Base-by-base conservation (phyloP, 2,113 vertebrate genomes). In the Agelaius phoeniceus region DNA sequence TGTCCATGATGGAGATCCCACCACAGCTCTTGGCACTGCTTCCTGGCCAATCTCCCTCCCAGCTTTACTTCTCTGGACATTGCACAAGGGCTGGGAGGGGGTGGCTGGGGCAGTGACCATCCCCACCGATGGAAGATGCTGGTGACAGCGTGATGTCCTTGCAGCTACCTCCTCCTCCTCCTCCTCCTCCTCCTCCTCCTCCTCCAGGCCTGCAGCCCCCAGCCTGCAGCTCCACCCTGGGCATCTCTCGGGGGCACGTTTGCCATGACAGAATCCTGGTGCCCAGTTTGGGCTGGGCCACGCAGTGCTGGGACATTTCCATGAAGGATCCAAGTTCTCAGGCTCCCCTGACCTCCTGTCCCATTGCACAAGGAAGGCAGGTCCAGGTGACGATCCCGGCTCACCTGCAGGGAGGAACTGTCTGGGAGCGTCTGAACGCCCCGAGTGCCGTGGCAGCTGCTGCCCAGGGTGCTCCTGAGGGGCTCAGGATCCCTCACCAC, bases 161-260 rank as follows among this genome's bases (percentile, higher is more conserved):
- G 86, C 66, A 93, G 93, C 97, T 96, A 96, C 97, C 97, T 97
- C 96, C 90, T 90, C 89, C 69, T 90, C 43, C 88, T 94, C 27
- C 79, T 90, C 77, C 67, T 93, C 44, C 44, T 46, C 44, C 44
- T 46, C 43, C 89, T 94, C 87, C 95, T 90, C 39, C 89, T 94
- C 87, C 95, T 90, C 20, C 79, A 84, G 72, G 46, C 75, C 71
- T 44, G 84, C 84, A 87, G 66, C 49, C 46, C 10, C 51, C 63
- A n/a, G 61, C 72, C 9, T 57, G 80, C 88, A 55, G 84, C 54
- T 54, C 72, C 46, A 2, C 18, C 31, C 74, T 35, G 84, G 63
- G 41, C 54, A 2, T 41, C n/a, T 69, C 69, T 43, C 19, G 0
- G 72, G 33, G 81, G 67, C 18, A 37, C 5, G 13, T 41, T 35